A percentile compares a stretch with the other conserved stretches of the same genome.
These are phyloP conservation scores for Perognathus longimembris DNA, from an alignment of 2,113 vertebrate genomes.

Conservation along the genomic window DNA sequence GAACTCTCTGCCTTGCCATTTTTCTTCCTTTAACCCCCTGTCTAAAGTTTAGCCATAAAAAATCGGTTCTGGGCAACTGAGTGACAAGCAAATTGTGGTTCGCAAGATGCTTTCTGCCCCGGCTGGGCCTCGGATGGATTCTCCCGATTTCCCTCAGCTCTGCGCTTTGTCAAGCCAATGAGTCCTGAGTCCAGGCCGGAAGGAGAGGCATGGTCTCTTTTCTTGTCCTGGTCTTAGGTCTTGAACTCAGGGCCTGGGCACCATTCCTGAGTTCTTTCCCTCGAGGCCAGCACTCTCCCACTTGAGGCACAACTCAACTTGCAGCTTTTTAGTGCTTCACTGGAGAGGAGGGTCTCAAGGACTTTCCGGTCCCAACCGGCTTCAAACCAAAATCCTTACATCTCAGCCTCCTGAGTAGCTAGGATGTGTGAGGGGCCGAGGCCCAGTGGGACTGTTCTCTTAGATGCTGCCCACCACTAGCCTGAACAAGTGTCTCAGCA, in stretches of 20 bases:
- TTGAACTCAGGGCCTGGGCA: too few species aligned
- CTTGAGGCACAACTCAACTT: too few species aligned
- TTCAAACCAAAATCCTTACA: too few species aligned
- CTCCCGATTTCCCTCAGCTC: constrained; percentile 52
- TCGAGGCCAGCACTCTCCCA: too few species aligned
- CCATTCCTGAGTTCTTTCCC: too few species aligned
- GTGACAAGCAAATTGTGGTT: not conserved
- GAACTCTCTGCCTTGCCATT: not conserved
- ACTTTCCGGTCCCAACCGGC: too few species aligned
- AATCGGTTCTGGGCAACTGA: not conserved
- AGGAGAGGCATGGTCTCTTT: not conserved
- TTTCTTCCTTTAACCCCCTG: constrained; percentile 36
- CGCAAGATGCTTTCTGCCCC: constrained; percentile 18
- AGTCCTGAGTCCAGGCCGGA: constrained; percentile 60
- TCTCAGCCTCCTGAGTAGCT: too few species aligned
- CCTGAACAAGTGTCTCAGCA: not conserved
- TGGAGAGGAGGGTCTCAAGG: too few species aligned
- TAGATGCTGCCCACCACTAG: not conserved
- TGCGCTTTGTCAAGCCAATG: constrained; percentile 45
- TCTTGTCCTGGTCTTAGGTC: too few species aligned
- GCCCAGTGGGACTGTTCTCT: not conserved
- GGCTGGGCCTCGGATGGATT: not conserved
- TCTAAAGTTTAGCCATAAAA: constrained; percentile 39
- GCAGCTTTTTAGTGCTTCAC: too few species aligned
- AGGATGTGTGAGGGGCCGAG: too few species aligned